Evolutionary conservation across 2,113 vertebrate species (phyloP).

Genomic region (Mungos mungo): DNA sequence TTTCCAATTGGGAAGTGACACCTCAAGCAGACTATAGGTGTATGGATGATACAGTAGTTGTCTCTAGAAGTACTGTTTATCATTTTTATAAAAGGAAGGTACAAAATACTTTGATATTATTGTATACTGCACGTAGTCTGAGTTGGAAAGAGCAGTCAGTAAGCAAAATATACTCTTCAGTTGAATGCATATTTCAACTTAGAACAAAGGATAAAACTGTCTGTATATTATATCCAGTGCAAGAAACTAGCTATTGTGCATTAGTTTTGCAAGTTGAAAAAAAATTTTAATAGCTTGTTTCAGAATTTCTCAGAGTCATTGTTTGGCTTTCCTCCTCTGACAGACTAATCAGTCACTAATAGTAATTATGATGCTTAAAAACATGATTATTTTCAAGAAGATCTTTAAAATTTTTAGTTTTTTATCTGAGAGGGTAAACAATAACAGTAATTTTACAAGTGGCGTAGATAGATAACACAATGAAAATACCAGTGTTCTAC

Average conservation of each 20-base stretch:
- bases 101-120: neutral
- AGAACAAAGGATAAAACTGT: neutral
- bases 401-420: neutral
- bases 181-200: neutral
- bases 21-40: neutral
- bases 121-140: neutral
- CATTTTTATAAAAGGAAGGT: constrained; percentile 17
- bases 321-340: neutral
- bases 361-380: neutral
- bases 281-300: neutral
- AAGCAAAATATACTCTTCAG: neutral
- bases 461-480: neutral
- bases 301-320: neutral
- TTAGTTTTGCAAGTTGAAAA: neutral
- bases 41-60: neutral
- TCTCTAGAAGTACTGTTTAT: neutral
- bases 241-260: neutral
- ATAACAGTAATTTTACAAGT: neutral
- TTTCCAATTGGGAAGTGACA: constrained; percentile 14
- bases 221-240: neutral
- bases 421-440: neutral
- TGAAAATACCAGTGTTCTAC: neutral
- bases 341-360: neutral
- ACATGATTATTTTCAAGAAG: constrained; percentile 4
- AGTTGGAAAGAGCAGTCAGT: neutral